Conservation (phyloP, 92 coral and sea anemone species). For the Nematostella vectensis region DNA sequence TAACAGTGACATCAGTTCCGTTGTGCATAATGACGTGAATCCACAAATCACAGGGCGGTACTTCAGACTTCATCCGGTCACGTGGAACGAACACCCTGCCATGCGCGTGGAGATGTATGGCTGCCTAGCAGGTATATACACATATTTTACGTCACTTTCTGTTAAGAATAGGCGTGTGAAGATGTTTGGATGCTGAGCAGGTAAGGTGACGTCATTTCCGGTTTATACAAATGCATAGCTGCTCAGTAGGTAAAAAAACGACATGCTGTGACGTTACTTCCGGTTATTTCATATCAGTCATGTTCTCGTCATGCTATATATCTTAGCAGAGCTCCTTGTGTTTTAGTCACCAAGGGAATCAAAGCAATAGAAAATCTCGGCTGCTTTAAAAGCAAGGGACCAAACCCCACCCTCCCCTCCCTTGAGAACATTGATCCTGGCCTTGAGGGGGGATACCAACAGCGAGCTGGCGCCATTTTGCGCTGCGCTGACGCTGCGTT, state of each 20-base stretch:
- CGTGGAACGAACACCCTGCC: constrained; percentile 17
- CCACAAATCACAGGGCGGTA: too few relatives aligned
- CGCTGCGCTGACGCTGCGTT: constrained; percentile 41
- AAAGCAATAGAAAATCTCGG: constrained; percentile 19
- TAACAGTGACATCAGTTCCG: too few relatives aligned
- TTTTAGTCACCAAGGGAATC: constrained; percentile 11
- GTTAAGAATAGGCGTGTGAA: too few relatives aligned
- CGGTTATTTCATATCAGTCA: too few relatives aligned
- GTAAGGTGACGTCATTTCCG: constrained; percentile 24
- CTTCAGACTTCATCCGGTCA: constrained; percentile 25
- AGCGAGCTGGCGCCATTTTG: constrained; percentile 42
- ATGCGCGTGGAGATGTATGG: constrained; percentile 35
- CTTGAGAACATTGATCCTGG: constrained; percentile 27
- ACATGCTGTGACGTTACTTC: too few relatives aligned
- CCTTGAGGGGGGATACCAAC: constrained; percentile 31
- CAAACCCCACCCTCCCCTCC: constrained; percentile 21
- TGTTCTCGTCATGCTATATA: too few relatives aligned
- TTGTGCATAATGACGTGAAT: too few relatives aligned
- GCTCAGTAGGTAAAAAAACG: too few relatives aligned
- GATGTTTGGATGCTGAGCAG: constrained; percentile 45
- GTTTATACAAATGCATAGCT: not conserved
- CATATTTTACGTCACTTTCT: too few relatives aligned
- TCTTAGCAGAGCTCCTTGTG: too few relatives aligned
- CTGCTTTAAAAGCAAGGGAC: constrained; percentile 18
- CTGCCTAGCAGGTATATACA: too few relatives aligned